Percentiles rank a stretch among this genome's conserved stretches.
phyloP scores from a whole-genome alignment of 2,797 vertebrate genomes.

The Amblyraja radiata region DNA sequence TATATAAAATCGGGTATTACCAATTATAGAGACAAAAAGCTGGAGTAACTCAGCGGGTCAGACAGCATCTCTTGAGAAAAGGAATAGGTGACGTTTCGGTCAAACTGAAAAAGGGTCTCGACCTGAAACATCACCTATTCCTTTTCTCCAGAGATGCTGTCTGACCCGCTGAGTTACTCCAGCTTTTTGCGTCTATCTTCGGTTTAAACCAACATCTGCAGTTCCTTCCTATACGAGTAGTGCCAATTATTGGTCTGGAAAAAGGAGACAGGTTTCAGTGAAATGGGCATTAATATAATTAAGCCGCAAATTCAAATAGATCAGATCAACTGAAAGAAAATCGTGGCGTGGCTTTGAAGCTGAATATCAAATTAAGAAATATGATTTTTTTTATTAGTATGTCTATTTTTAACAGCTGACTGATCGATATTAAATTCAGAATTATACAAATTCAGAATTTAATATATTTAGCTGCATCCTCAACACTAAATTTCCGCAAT shows the following conservation, averaged over 20 bases:
- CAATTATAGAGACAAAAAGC: background rate
- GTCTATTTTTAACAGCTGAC: background rate
- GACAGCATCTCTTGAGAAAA: too few relatives aligned
- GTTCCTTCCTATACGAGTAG: background rate
- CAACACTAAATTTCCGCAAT: background rate
- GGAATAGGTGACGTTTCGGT: too few relatives aligned
- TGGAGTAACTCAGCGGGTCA: too few relatives aligned
- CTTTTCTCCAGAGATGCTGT: too few relatives aligned
- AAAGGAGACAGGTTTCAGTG: background rate
- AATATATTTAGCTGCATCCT: background rate
- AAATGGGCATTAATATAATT: background rate
- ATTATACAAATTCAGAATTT: background rate
- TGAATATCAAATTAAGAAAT: background rate
- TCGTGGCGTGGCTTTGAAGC: background rate
- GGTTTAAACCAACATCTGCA: too few relatives aligned
- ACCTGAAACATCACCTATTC: too few relatives aligned
- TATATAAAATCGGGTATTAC: background rate
- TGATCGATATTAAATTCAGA: too few relatives aligned
- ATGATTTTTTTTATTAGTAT: background rate
- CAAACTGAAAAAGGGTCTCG: too few relatives aligned
- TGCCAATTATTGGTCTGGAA: background rate
- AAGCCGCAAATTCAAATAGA: background rate
- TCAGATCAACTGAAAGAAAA: background rate
- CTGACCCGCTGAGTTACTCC: too few relatives aligned
- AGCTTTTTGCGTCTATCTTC: too few relatives aligned